These are phyloP conservation scores for Chloroceryle aenea DNA, from an alignment of 2,113 vertebrate genomes.

Conservation along the genomic window DNA sequence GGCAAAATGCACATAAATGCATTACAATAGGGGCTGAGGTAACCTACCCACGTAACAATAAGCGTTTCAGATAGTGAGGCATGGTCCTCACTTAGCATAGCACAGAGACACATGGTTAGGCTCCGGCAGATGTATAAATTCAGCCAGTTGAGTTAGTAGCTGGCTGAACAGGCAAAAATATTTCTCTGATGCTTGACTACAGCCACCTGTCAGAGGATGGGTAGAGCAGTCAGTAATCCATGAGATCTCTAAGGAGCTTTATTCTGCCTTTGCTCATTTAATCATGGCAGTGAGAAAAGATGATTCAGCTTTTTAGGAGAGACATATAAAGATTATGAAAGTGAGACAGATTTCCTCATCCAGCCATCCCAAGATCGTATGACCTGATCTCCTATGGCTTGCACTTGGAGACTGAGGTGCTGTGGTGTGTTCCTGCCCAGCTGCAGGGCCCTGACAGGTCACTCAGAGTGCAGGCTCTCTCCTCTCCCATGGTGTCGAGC, in stretches of 20 bases:
- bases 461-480: accelerated
- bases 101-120: background rate
- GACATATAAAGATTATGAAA: accelerated
- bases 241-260: background rate
- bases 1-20: background rate
- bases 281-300: accelerated
- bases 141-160: background rate
- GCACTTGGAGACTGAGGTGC: accelerated
- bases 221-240: background rate
- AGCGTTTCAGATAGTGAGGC: background rate
- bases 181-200: constrained; percentile 39
- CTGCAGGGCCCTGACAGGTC: background rate
- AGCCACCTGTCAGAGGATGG: constrained; percentile 32
- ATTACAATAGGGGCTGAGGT: background rate
- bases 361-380: background rate
- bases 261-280: background rate
- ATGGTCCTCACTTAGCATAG: background rate
- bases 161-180: background rate
- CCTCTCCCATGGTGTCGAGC: accelerated
- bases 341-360: background rate
- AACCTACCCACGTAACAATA: background rate
- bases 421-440: accelerated
- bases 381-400: background rate
- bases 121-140: background rate
- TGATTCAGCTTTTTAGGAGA: background rate